Evolutionary conservation across 2,888 invertebrate genomes (phyloP), one percentile per base, ranked within the genome.

Genomic region (Pristionchus entomophagus): DNA sequence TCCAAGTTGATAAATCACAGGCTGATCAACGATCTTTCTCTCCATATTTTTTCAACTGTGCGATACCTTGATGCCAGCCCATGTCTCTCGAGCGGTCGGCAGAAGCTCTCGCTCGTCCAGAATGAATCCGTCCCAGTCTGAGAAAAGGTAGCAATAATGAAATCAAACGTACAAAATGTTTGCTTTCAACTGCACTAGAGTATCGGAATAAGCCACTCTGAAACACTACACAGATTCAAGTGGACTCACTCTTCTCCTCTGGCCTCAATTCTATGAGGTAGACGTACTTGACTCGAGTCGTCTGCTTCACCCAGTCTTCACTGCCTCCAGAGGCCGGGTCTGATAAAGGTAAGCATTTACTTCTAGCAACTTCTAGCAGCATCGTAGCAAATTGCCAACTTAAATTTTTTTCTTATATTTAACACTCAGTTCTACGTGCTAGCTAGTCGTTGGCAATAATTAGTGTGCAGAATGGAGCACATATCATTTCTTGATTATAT

Each of bases 71-170:
- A 93, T 89, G 22, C 93, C 93, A 56, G 90, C 93, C 92, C 92
- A 93, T 0, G 93, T 92, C 83, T 93, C 93, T 22, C 88, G 62
- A 0, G 92, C 93, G 0, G 93, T 93, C 29, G 93, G 92, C 49
- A 92, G 90, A 83, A 93, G 85, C 87, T 93, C 91, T 10, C 88
- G 86, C 86, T 93, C 93, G 84, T 92, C 92, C 59, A 93, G 86
- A 82, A 93, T 93, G 88, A 93, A 93, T 6, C 93, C 93, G 86
- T 93, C 93, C 92, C 92, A 93, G 62, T 92, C 92, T 92, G 85
- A 78, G 88, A 87, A 0, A 2, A 38, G 41, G 38, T 14, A 41
- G 12, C 22, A 32, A 41, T 17, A 22, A 41, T 26, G 19, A 80
- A 29, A 80, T 77, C 80, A 32, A 53, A 80, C 32, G 32, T 49